Evolutionary conservation across 2,888 invertebrate species (phyloP), one percentile per base, ranked within the genome.

Genomic region (Conistra vaccinii): DNA sequence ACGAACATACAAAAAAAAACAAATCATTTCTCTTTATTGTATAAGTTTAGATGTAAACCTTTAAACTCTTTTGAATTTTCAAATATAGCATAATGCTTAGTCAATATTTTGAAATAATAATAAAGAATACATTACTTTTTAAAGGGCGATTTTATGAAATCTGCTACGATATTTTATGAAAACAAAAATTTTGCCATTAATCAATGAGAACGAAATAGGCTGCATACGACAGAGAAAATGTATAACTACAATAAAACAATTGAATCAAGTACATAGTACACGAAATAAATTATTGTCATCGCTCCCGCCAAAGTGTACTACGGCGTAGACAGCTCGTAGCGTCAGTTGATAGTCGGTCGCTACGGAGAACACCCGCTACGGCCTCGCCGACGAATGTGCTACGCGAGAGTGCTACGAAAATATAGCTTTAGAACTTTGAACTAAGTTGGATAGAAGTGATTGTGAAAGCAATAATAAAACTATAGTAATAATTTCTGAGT

Each of bases 331-430:
- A 68, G 81, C 78, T 84, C 91, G 92, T 93, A 93, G 92, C 94
- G 92, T 84, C 93, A 95, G 95, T 95, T 91, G 92, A 90, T 89
- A 90, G 89, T 88, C 89, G 88, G 88, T 82, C 89, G 93, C 91
- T 93, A 92, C 92, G 91, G 87, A 86, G 91, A 72, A 85, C 91
- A 88, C 91, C 85, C 93, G 95, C 92, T 90, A 91, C 91, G 89
- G 60, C 73, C 73, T 73, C 73, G 81, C 76, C 73, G 69, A 69
- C 76, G 87, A 84, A 89, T 85, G 86, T 83, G 85, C 86, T 90
- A 90, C 89, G 89, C 86, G 88, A 85, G 81, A 83, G 77, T 85
- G 83, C 83, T 85, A 80, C 88, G 87, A 87, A 78, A 78, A 60
- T 83, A 78, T 69, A 74, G 26, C 63, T 67, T 70, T 17, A 39